Conservation (phyloP, 2,113 vertebrate genomes). For the Aphelocoma coerulescens region DNA sequence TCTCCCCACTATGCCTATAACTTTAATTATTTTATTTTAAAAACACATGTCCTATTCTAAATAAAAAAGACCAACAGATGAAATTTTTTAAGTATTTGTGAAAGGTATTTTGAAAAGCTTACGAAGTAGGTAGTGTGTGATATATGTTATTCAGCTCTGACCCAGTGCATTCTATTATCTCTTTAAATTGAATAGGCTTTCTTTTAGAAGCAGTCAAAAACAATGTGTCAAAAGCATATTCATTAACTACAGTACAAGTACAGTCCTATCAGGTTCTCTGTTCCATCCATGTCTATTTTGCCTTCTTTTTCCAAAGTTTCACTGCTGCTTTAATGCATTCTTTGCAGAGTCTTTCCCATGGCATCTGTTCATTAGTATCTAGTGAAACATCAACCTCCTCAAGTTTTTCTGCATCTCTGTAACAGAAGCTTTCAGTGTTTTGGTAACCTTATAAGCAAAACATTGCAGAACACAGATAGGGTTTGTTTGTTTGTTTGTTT, state of each 20-base stretch:
- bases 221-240: background rate
- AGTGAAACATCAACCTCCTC: constrained; percentile 19
- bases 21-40: background rate
- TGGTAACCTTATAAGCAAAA: constrained; percentile 26
- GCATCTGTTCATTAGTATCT: constrained; percentile 2
- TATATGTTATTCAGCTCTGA: background rate
- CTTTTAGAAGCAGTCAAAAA: background rate
- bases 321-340: constrained; percentile 21
- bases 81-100: background rate
- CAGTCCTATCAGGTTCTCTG: background rate
- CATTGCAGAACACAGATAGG: background rate
- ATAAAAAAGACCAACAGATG: background rate
- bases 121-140: background rate
- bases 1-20: background rate
- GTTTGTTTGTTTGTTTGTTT: background rate
- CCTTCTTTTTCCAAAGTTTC: constrained; percentile 8
- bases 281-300: background rate
- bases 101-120: background rate
- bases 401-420: background rate
- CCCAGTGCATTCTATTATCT: background rate
- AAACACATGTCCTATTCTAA: background rate
- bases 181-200: background rate
- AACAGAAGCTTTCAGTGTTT: constrained; percentile 30
- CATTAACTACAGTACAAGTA: background rate
- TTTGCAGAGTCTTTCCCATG: constrained; percentile 23